Base-by-base conservation (phyloP, 2,888 invertebrate genomes). In the Mantis religiosa region DNA sequence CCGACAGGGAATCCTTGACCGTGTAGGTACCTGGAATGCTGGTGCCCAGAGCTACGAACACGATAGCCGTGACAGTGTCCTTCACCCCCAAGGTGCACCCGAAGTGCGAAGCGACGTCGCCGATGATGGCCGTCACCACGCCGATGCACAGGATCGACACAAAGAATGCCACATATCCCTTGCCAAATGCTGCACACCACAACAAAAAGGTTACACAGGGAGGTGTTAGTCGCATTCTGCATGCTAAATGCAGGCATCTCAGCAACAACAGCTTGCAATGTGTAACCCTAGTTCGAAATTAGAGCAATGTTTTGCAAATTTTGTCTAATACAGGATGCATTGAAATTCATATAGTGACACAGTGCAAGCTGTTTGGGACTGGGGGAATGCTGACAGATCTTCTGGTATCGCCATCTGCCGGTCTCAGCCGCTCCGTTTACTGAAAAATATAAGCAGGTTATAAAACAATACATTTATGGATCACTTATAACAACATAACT, bases 11-110 rank as follows among this genome's bases (percentile, higher is more conserved):
- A 41, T 41, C 12, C 41, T 41, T 41, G 41, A 71, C 54, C 54
- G 54, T 71, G 85, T 93, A n/a, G n/a, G n/a, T n/a, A 98, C 98
- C 98, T 94, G 99, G 99, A 94, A 99, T 97, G 94, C 98, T 99
- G 90, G 99, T 99, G 91, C 99, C 99, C 91, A 99, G 95, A 20
- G 99, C 99, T 28, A 99, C 99, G 93, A 99, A 98, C 83, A 98
- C 97, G 92, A 99, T 98, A 91, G 99, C 99, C 86, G 99, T 99
- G 91, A 99, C 98, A 9, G 98, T 96, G 93, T 99, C 99, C 94
- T 97, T 97, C 92, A 99, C 96, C 91, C 99, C 99, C 89, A 99
- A 95, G 41, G 98, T 99, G 93, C 99, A 99, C 91, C 99, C 99
- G 93, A 99, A 99, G 94, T 98, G 98, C 1, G 98, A 97, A 6